Evolutionary conservation across 2,888 invertebrate genomes (phyloP).

Genomic region (Dryococelus australis): DNA sequence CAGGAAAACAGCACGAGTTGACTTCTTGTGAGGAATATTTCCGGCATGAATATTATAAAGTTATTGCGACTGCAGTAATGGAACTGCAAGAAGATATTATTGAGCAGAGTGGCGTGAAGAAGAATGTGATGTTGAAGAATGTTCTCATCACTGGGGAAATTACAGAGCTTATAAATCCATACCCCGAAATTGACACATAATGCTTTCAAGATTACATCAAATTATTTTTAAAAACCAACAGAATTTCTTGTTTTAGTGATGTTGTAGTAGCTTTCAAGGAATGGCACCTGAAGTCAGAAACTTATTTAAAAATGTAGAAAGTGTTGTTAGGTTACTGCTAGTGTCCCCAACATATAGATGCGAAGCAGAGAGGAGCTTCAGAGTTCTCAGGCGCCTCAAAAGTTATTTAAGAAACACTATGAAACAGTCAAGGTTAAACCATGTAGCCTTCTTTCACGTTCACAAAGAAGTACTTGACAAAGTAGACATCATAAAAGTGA

Average conservation of each 20-base stretch:
- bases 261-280: background rate
- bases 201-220: background rate
- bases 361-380: slow-evolving; percentile 22
- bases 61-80: background rate
- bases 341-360: slow-evolving; percentile 7
- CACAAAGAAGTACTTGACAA: background rate
- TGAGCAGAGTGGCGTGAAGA: slow-evolving; percentile 20
- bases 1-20: background rate
- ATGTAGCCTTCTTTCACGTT: background rate
- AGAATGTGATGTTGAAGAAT: slow-evolving; percentile 10
- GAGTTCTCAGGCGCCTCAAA: background rate
- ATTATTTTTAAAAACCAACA: slow-evolving; percentile 17
- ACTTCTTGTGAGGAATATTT: slow-evolving; percentile 21
- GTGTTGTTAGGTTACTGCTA: background rate
- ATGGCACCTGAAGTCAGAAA: slow-evolving; percentile 19
- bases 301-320: slow-evolving; percentile 23
- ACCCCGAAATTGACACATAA: background rate
- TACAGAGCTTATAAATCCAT: background rate
- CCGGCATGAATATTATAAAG: slow-evolving; percentile 12
- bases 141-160: slow-evolving; percentile 17
- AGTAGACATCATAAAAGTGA: slow-evolving; percentile 18
- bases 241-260: slow-evolving; percentile 16
- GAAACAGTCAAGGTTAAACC: slow-evolving; percentile 17
- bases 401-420: background rate
- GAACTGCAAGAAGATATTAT: slow-evolving; percentile 6